These are phyloP conservation scores for Propsilocerus akamusi DNA, from an alignment of 1,140 invertebrate genomes.

Conservation along the genomic window DNA sequence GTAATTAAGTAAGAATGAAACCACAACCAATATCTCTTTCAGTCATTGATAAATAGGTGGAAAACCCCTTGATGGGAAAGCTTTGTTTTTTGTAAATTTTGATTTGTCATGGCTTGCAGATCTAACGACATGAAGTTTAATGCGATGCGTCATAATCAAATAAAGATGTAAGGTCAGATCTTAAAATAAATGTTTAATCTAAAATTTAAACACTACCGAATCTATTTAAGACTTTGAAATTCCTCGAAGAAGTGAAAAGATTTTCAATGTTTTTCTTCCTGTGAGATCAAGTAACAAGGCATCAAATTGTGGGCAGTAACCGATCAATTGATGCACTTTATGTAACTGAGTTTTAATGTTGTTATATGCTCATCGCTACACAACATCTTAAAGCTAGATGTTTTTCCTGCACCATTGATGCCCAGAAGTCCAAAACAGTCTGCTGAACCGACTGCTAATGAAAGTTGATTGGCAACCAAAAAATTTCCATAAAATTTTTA, in stretches of 20 bases:
- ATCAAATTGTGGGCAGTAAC: constrained; percentile 74
- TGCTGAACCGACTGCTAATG: constrained; percentile 32
- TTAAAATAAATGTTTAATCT: too few species aligned
- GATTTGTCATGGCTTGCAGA: too few species aligned
- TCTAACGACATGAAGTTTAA: too few species aligned
- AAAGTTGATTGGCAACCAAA: constrained; percentile 46
- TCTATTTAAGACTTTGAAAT: constrained; percentile 30
- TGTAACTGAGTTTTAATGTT: constrained; percentile 32
- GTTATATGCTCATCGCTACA: constrained; percentile 55
- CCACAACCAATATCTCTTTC: too few species aligned
- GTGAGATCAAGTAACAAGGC: constrained; percentile 65
- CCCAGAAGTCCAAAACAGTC: constrained; percentile 87
- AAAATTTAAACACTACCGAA: constrained; percentile 19
- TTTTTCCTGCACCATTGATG: constrained; percentile 73
- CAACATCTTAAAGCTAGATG: constrained; percentile 76
- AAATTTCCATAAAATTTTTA: constrained; percentile 44
- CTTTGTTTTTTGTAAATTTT: too few species aligned
- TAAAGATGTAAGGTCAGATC: too few species aligned
- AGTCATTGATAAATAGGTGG: too few species aligned
- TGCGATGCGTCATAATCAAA: too few species aligned
- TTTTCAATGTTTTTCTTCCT: constrained; percentile 51
- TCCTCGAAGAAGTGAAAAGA: constrained; percentile 60
- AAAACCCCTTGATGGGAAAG: too few species aligned
- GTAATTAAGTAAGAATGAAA: too few species aligned
- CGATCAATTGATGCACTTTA: constrained; percentile 37